phyloP scores from a whole-genome alignment of 2,888 invertebrate species.

The Cephus runcator region DNA sequence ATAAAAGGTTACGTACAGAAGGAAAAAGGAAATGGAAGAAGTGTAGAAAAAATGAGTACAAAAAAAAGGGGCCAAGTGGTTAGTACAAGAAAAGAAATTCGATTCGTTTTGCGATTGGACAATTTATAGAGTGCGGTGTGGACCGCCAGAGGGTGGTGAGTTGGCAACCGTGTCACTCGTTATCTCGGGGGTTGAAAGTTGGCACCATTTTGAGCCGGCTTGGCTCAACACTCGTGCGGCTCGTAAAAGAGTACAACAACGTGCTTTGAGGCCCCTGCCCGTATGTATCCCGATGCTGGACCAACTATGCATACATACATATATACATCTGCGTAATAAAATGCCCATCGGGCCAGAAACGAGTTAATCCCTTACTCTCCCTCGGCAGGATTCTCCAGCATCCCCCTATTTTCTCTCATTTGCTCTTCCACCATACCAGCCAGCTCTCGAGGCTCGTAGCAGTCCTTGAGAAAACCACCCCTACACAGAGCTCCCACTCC shows the following conservation, averaged over 20 bases:
- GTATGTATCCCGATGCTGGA: neutral
- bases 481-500: neutral
- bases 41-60: neutral
- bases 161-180: constrained; percentile 30
- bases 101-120: constrained; percentile 14
- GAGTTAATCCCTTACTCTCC: neutral
- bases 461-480: neutral
- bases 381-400: neutral
- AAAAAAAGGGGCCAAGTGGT: neutral
- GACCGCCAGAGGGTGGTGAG: constrained; percentile 21
- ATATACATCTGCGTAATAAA: constrained; percentile 14
- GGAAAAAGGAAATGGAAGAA: neutral
- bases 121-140: constrained; percentile 13
- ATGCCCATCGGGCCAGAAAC: constrained; percentile 8
- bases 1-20: neutral
- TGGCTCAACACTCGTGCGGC: neutral
- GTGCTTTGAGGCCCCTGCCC: constrained; percentile 4
- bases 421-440: neutral
- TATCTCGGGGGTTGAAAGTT: constrained; percentile 34
- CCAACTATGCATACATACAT: neutral
- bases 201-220: constrained; percentile 30
- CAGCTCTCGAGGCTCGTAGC: neutral
- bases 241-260: constrained; percentile 19
- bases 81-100: constrained; percentile 9
- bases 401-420: neutral